Evolutionary conservation across 2,797 vertebrate genomes (phyloP), one percentile per base, ranked within the genome.

Genomic region (Acanthopagrus latus): DNA sequence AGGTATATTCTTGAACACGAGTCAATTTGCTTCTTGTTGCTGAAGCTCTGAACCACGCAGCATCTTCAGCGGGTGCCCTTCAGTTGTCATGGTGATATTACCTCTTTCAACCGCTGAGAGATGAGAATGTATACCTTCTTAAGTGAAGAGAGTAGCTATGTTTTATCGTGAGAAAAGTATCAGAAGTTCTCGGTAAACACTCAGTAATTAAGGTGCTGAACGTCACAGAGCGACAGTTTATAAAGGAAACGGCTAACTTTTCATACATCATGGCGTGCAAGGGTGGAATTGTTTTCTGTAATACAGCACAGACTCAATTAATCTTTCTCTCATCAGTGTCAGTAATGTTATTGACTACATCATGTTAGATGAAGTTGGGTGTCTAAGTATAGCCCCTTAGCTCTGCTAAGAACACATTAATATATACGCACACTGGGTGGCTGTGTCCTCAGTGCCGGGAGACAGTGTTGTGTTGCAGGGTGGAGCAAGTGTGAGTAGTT

Each of bases 401-500:
- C 47, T 71, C 51, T 81, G 48, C 71, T 65, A 78, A 65, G 2
- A 58, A 52, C 51, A 56, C 12, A 62, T 71, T 74, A 16, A 72
- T 71, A 43, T 69, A 55, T 12, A 68, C 51, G 55, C 73, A 65
- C 71, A 75, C 18, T 71, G 64, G 29, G 56, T 76, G 78, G 55
- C 57, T 83, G 33, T 84, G 69, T 82, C 78, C 69, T 76, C 43
- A 66, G 55, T 71, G 63, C 51, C 71, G 27, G 68, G 64, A 75
- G 71, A 75, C 68, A 52, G 78, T 29, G 64, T 58, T 54, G 48
- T 81, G 82, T 89, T 89, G 62, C 80, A 83, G 91, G 88, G 90
- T 82, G 84, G 86, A 76, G 91, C 84, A 85, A 85, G 84, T 86
- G 88, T 88, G 83, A 93, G 89, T 90, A 84, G 57, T 93, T 94